These are phyloP conservation scores for Alcedo quadribrachys DNA, from an alignment of 2,797 vertebrate genomes.

Conservation along the genomic window DNA sequence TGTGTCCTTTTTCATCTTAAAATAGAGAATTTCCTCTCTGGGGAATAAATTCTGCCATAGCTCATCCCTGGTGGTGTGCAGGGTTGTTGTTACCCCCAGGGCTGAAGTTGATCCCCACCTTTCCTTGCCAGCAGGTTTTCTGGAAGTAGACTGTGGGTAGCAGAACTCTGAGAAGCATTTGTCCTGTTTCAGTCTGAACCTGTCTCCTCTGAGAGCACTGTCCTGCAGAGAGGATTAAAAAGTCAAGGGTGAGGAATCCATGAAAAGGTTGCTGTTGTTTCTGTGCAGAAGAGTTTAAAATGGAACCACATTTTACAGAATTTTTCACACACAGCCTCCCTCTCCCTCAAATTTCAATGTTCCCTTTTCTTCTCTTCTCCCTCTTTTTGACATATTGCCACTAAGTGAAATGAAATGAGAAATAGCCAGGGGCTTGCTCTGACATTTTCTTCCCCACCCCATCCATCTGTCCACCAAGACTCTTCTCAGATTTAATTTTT, in stretches of 20 bases:
- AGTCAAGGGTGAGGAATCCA: neutral
- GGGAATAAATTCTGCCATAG: neutral
- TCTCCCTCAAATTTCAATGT: constrained; percentile 42
- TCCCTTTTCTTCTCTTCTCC: constrained; percentile 47
- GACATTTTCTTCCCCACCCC: constrained; percentile 61
- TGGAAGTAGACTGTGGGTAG: neutral
- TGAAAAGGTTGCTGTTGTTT: constrained; percentile 10
- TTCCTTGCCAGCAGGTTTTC: neutral
- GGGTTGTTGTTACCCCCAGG: neutral
- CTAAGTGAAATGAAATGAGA: constrained; percentile 48
- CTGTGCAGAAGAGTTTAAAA: constrained; percentile 9
- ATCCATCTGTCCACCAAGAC: constrained; percentile 19
- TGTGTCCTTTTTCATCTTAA: neutral
- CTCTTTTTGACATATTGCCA: constrained; percentile 29
- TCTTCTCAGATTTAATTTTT: neutral
- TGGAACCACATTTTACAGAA: constrained; percentile 39
- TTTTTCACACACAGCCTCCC: constrained; percentile 40
- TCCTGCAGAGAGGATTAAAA: neutral
- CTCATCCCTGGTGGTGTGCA: fast-evolving
- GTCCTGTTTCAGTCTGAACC: neutral
- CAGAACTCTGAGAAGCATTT: neutral
- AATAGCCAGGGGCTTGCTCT: constrained; percentile 65
- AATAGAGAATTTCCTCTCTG: neutral
- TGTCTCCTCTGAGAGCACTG: neutral
- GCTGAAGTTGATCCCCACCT: neutral